phyloP scores from a whole-genome alignment of 2,797 vertebrate species.

The Rhyacichthys aspro region DNA sequence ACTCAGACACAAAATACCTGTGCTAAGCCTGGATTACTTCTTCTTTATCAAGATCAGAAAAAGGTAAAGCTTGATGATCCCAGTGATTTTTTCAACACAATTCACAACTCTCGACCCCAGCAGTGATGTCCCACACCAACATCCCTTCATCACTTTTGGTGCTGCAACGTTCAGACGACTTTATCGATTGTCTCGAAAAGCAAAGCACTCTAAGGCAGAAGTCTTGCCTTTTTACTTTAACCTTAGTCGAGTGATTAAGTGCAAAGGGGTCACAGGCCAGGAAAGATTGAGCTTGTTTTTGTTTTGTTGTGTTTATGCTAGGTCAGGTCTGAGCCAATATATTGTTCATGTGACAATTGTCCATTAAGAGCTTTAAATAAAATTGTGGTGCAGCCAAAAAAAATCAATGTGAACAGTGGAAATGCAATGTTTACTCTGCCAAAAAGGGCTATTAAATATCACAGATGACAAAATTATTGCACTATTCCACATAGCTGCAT shows the following conservation, averaged over 20 bases:
- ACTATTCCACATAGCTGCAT: no score
- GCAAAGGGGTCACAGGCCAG: slow-evolving; percentile 2
- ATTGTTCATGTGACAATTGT: slow-evolving; percentile 10
- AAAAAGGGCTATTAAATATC: no score
- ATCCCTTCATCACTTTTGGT: slow-evolving; percentile 19
- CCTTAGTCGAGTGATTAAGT: slow-evolving; percentile 38
- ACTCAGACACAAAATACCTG: slow-evolving; percentile 47
- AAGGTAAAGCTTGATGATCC: slow-evolving; percentile 20
- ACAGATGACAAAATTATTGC: no score
- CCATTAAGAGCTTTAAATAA: no score
- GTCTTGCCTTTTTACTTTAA: slow-evolving; percentile 51
- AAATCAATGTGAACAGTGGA: no score
- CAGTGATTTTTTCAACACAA: slow-evolving; percentile 13
- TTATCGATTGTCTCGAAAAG: slow-evolving; percentile 60
- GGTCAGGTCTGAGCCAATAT: slow-evolving; percentile 24
- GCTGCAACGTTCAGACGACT: slow-evolving; percentile 40
- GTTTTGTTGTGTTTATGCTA: slow-evolving; percentile 20
- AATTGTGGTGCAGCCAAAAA: no score
- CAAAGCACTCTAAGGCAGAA: slow-evolving; percentile 43
- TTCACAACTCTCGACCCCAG: slow-evolving; percentile 23
- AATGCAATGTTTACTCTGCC: no score
- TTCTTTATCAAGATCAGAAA: slow-evolving; percentile 32
- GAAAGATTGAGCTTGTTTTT: slow-evolving; percentile 8
- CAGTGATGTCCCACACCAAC: slow-evolving; percentile 20
- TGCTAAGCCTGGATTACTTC: slow-evolving; percentile 49